Evolutionary conservation across 2,888 invertebrate genomes (phyloP).

Genomic region (Ornithoptera priamus): DNA sequence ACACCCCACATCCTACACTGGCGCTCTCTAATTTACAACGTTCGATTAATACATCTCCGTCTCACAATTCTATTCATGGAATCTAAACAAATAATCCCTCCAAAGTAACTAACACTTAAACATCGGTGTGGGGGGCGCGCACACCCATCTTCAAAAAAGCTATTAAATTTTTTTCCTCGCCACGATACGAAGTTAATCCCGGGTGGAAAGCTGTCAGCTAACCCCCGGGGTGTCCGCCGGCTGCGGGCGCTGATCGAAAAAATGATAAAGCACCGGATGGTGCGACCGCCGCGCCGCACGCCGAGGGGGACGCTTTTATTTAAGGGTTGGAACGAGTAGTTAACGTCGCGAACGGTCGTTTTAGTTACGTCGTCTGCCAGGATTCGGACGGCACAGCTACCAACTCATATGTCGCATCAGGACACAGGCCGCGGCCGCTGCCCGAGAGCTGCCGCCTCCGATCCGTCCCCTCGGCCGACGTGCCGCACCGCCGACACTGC

Average conservation of each 20-base stretch:
- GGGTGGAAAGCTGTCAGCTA: constrained; percentile 65
- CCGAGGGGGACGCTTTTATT: constrained; percentile 53
- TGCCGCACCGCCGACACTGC: neutral
- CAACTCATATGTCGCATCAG: neutral
- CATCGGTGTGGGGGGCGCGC: constrained; percentile 44
- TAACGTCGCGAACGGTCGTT: no score
- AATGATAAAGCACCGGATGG: constrained; percentile 54
- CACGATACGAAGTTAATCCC: constrained; percentile 65
- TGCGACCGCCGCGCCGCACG: constrained; percentile 46
- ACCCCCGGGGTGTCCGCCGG: constrained; percentile 33
- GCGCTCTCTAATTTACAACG: no score
- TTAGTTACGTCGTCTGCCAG: constrained; percentile 13
- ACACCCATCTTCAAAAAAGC: constrained; percentile 49
- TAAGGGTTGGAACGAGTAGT: constrained; percentile 44
- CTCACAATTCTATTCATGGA: no score
- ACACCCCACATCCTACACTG: no score
- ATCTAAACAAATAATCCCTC: constrained; percentile 13
- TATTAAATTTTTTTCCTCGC: constrained; percentile 64
- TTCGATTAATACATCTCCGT: no score
- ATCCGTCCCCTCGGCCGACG: neutral
- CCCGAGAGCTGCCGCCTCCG: neutral
- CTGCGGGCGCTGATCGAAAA: constrained; percentile 56
- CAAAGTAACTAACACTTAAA: constrained; percentile 41
- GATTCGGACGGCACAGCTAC: constrained; percentile 12
- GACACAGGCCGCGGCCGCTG: neutral